A percentile compares a stretch with the other conserved stretches of the same genome.
These are phyloP conservation scores for Sinotaia quadrata DNA, from an alignment of 2,888 invertebrate genomes.

Conservation along the genomic window DNA sequence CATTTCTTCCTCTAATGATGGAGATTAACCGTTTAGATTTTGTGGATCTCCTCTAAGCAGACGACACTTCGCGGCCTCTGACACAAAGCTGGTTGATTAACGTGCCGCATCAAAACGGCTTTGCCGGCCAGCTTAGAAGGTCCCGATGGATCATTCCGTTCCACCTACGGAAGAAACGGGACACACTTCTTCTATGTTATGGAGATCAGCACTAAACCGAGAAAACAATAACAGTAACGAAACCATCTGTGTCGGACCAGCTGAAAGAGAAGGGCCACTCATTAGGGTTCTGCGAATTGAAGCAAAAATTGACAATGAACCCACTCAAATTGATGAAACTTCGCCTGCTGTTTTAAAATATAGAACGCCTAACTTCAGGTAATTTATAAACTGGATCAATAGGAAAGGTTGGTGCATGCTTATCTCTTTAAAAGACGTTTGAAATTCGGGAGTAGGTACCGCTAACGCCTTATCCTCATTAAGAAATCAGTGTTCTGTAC, in stretches of 20 bases:
- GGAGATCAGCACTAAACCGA: slow-evolving; percentile 37
- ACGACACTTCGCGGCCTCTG: slow-evolving; percentile 28
- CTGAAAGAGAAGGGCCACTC: slow-evolving; percentile 39
- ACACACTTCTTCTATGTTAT: slow-evolving; percentile 35
- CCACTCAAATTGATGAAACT: slow-evolving; percentile 67
- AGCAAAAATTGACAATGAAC: slow-evolving; percentile 64
- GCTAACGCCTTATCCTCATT: too few relatives aligned
- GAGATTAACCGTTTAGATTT: slow-evolving; percentile 22
- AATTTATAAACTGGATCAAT: slow-evolving; percentile 19
- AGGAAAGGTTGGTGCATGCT: neutral
- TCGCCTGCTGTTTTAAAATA: slow-evolving; percentile 68
- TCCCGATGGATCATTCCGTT: slow-evolving; percentile 45
- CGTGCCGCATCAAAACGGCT: slow-evolving; percentile 21
- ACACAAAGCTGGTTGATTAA: slow-evolving; percentile 29
- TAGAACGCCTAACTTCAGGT: slow-evolving; percentile 70
- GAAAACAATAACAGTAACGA: slow-evolving; percentile 40
- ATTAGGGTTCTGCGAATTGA: slow-evolving; percentile 58
- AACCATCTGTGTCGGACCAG: slow-evolving; percentile 36
- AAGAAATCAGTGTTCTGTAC: too few relatives aligned
- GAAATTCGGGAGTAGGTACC: too few relatives aligned
- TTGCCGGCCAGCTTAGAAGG: slow-evolving; percentile 29
- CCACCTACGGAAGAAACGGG: slow-evolving; percentile 40
- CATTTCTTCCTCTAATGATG: too few relatives aligned
- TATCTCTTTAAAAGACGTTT: too few relatives aligned
- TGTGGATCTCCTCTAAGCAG: slow-evolving; percentile 24